Conservation (phyloP, 2,113 vertebrate genomes). For the Crotalus horridus region DNA sequence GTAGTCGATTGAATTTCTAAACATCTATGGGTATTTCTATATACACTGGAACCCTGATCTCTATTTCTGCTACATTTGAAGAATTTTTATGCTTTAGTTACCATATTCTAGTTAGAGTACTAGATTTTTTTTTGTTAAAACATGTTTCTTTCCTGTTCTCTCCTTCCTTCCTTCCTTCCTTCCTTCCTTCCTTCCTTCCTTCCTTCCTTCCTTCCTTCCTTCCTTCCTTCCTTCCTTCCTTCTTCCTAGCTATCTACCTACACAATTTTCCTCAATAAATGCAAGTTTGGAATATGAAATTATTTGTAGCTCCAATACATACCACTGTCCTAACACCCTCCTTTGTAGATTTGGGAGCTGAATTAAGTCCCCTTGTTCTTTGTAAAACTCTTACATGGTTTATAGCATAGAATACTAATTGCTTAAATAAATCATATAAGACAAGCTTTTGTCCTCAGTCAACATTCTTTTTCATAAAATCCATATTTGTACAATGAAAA, state of each 20-base stretch:
- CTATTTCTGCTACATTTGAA: neutral
- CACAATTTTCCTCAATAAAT: neutral
- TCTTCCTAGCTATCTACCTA: neutral
- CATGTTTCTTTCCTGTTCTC: neutral
- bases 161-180: too few relatives aligned
- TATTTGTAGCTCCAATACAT: neutral
- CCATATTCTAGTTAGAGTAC: neutral
- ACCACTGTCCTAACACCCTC: neutral
- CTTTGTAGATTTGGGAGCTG: neutral
- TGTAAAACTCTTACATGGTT: slow-evolving; percentile 2
- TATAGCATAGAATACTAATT: neutral
- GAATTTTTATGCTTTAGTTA: neutral
- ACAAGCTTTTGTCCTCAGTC: slow-evolving; percentile 2
- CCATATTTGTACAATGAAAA: slow-evolving; percentile 17
- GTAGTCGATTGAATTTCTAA: neutral
- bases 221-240: too few relatives aligned
- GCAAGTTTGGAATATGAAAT: neutral
- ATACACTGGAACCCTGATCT: neutral
- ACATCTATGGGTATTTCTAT: neutral
- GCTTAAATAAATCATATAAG: slow-evolving; percentile 6
- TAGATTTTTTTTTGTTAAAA: neutral
- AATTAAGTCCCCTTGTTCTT: too few relatives aligned
- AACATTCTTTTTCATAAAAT: neutral
- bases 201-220: neutral
- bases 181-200: too few relatives aligned